Evolutionary conservation across 2,113 vertebrate species (phyloP), one percentile per base, ranked within the genome.

Genomic region (Xerus inauris): DNA sequence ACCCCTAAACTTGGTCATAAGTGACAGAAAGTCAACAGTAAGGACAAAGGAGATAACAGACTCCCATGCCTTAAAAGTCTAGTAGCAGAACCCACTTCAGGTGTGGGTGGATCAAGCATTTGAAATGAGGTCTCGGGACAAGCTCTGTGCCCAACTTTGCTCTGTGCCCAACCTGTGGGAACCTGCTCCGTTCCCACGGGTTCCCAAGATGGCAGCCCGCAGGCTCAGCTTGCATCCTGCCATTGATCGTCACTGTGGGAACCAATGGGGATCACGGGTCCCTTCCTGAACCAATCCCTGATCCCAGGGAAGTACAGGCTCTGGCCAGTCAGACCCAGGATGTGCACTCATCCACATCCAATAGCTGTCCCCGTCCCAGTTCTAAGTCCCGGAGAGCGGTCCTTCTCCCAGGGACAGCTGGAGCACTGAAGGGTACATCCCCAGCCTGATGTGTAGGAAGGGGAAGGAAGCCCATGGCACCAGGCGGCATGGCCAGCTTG

Each of bases 341-440:
- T 0, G 0, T 1, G 13, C 0, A 0, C 57, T 62, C 77, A 24
- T 57, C 22, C 64, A 38, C n/a, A 16, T 19, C 7, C 32, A 11
- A 1, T 16, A 32, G 69, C 65, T 30, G 30, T 32, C 47, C 17
- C 40, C 3, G 7, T 51, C 57, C 54, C 32, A 72, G 26, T 45
- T 32, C 81, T 12, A 0, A 40, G 6, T 28, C n/a, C 42, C 30
- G 32, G 47, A 35, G 35, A 16, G 5, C 1, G 83, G 9, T 16
- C 0, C 49, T 1, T 24, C 28, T 30, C 14, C 16, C 2, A 20
- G 40, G 32, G 16, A 42, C 67, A 42, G 1, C 3, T 14, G 17
- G n/a, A 67, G 24, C 62, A 1, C 30, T 0, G n/a, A 13, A 19
- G 59, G 20, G 4, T 14, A 14, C 11, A 5, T 26, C 1, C 45